These are phyloP conservation scores for Medauroidea extradentata DNA, from an alignment of 1,140 invertebrate genomes.

Conservation along the genomic window DNA sequence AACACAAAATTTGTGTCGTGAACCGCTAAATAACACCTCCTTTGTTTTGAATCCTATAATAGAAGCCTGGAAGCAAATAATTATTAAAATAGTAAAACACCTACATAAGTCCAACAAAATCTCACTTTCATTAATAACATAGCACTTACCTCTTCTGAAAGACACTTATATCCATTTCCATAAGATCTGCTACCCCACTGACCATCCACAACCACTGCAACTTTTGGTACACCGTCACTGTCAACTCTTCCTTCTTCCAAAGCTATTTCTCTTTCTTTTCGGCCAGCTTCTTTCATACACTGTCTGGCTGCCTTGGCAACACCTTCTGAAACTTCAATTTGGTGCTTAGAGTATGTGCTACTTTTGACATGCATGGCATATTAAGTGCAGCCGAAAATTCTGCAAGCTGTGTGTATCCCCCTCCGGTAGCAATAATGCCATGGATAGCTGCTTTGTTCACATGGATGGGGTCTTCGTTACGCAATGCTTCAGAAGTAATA, in stretches of 20 bases:
- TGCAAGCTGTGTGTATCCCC: conserved; percentile 1
- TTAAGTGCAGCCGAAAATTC: conserved; percentile 2
- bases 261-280: conserved; percentile 6
- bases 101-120: neutral
- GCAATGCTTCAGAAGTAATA: neutral
- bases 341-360: neutral
- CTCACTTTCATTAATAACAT: neutral
- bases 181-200: conserved; percentile 4
- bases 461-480: neutral
- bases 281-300: conserved; percentile 6
- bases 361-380: conserved; percentile 9
- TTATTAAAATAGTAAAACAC: neutral
- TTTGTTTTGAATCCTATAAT: neutral
- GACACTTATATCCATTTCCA: conserved; percentile 7
- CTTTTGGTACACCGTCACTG: neutral
- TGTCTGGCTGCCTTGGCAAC: neutral
- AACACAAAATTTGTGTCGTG: neutral
- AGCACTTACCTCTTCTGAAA: conserved; percentile 10
- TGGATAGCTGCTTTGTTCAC: conserved; percentile 6
- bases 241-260: conserved; percentile 1
- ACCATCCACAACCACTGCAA: conserved; percentile 2
- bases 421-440: conserved; percentile 6
- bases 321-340: neutral
- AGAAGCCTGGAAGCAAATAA: neutral
- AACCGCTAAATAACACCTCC: neutral